A percentile compares a stretch with the other conserved stretches of the same genome.
Conservation (phyloP, 2,888 invertebrate genomes). For the Diplolepis rosae region DNA sequence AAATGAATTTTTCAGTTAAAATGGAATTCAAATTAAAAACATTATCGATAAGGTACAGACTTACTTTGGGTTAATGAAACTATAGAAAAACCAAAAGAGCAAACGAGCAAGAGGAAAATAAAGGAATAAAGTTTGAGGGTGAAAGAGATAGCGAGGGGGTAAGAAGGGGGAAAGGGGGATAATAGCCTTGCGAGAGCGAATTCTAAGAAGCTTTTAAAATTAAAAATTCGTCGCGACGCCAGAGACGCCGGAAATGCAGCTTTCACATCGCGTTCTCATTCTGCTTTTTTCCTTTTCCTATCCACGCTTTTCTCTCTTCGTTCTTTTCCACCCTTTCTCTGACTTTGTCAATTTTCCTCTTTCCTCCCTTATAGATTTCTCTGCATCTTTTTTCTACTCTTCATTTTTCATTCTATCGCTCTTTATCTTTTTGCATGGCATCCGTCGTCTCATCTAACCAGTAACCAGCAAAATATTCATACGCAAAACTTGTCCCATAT, state of each 20-base stretch:
- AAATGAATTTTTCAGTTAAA: too few species aligned
- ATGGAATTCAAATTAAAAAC: too few species aligned
- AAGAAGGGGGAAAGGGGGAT: neutral
- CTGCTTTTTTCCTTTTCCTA: slow-evolving; percentile 28
- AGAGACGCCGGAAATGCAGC: slow-evolving; percentile 50
- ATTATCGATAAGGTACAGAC: too few species aligned
- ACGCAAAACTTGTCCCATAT: slow-evolving; percentile 62
- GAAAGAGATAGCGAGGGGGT: neutral
- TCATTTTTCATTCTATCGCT: slow-evolving; percentile 6
- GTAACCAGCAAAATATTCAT: slow-evolving; percentile 58
- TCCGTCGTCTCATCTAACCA: slow-evolving; percentile 37
- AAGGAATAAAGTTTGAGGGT: neutral
- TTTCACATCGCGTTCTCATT: slow-evolving; percentile 45
- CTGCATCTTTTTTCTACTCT: neutral
- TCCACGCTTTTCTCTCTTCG: slow-evolving; percentile 27
- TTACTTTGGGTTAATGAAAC: too few species aligned
- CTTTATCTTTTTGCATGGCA: slow-evolving; percentile 30
- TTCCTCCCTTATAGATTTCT: slow-evolving; percentile 27
- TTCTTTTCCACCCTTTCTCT: slow-evolving; percentile 26
- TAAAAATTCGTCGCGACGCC: slow-evolving; percentile 48
- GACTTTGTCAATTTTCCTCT: slow-evolving; percentile 2
- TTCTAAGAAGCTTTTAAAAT: slow-evolving; percentile 52
- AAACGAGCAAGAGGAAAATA: neutral
- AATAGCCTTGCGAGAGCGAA: slow-evolving; percentile 33
- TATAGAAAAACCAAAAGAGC: neutral